Base-by-base conservation (phyloP, 53 echinoderm and acorn worm species). In the Mesocentrotus franciscanus region DNA sequence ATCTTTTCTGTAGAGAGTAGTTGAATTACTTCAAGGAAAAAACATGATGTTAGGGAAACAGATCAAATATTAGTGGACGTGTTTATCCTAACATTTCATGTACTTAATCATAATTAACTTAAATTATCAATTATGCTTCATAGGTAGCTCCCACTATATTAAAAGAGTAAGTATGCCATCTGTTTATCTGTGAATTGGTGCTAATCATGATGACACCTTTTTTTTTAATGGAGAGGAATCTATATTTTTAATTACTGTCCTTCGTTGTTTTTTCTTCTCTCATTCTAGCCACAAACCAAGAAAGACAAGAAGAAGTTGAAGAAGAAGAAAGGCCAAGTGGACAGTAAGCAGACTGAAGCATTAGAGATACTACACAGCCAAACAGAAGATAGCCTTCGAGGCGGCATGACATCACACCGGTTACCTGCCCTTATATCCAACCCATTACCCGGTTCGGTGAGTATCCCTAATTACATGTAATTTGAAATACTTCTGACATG, bases 301-400 rank as follows among this genome's bases (percentile, higher is more conserved):
- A 97, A 96, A 34, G 89, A 97, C 62, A 95, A 95, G 78, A 98
- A 98, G 97, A 97, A 97, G 85, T 93, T 91, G 8, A 95, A 95
- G 71, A 95, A 95, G 71, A 96, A 96, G 95, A 93, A 89, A 18
- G 61, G 35, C 10, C 85, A 78, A 6, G 34, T 92, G 8, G 96
- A 94, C 29, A 93, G 61, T 30, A 94, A 93, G 56, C 79, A 78
- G 42, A 58, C 71, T 5, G 95, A 94, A 70, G 94, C 93, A 30
- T 83, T 96, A 72, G 78, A 94, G 84, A 18, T 93, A 7, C 75
- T 85, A 61, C 97, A 93, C 55, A 96, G 64, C 36, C 83, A 71
- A 60, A 95, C 90, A 57, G 78, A 95, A 85, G 96, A 96, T 56
- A 94, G 87, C 14, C 91, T 96, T 29, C 70, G 27, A 61, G 93